Conservation (phyloP, 2,113 vertebrate species). For the Eolophus roseicapilla region DNA sequence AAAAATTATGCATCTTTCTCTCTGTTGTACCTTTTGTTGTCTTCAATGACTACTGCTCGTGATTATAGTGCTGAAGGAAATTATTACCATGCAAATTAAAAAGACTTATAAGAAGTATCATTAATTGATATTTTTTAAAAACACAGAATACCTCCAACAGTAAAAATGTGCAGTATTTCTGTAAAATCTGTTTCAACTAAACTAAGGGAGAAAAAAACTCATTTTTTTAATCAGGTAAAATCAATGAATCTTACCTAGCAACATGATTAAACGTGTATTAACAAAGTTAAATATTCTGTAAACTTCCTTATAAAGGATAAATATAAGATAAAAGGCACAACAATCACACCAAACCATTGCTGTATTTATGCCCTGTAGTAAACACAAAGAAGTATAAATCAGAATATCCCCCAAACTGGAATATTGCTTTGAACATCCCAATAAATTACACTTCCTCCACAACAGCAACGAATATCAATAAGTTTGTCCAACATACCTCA, state of each 20-base stretch:
- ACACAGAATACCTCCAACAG: fast-evolving
- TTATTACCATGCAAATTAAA: neutral
- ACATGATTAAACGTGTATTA: neutral
- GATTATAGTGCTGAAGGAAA: neutral
- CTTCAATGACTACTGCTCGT: neutral
- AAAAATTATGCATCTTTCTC: conserved; percentile 10
- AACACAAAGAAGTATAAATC: neutral
- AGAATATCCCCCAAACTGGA: neutral
- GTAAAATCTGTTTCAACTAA: neutral
- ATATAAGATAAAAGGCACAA: neutral
- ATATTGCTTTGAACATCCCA: neutral
- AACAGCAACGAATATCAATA: neutral
- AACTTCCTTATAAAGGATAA: neutral
- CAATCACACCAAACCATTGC: neutral
- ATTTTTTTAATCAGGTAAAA: neutral
- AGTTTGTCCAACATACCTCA: neutral
- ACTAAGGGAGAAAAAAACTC: neutral
- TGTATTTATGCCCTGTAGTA: neutral
- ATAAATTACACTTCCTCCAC: neutral
- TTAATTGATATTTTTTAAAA: neutral
- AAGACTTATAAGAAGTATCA: neutral
- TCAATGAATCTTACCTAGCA: neutral
- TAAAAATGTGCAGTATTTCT: neutral
- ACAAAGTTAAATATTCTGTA: neutral
- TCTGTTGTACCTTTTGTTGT: neutral